These are phyloP conservation scores for Halocynthia aurantium DNA, from an alignment of 23 tunicate genomes.

Conservation along the genomic window DNA sequence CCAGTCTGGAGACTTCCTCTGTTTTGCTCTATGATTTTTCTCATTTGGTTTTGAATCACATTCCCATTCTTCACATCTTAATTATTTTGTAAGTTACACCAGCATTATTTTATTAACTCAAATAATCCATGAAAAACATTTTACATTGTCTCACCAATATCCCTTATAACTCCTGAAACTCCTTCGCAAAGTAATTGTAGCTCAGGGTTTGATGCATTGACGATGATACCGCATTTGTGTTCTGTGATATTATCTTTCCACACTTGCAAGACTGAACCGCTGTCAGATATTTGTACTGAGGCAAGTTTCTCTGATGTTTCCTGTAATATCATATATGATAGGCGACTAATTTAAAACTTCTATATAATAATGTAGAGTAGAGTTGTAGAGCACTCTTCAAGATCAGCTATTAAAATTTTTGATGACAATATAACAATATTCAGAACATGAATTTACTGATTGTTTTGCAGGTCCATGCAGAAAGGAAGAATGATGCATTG, in stretches of 20 bases:
- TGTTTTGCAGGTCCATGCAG: too few relatives aligned
- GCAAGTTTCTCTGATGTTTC: neutral
- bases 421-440: too few relatives aligned
- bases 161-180: constrained; percentile 44
- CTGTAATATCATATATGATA: too few relatives aligned
- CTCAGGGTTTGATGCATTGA: constrained; percentile 46
- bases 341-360: neutral
- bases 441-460: too few relatives aligned
- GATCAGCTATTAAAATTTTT: neutral
- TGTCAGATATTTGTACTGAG: constrained; percentile 9
- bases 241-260: constrained; percentile 44
- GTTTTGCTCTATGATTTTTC: constrained; percentile 1
- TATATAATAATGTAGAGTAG: neutral
- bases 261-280: constrained; percentile 26
- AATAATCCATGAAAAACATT: neutral
- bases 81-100: neutral
- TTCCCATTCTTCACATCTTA: constrained; percentile 15
- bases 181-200: constrained; percentile 42
- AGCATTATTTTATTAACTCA: neutral
- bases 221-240: constrained; percentile 50
- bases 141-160: constrained; percentile 12
- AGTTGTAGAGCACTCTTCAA: neutral
- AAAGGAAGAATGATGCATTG: neutral
- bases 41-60: constrained; percentile 9
- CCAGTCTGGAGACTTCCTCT: neutral